phyloP scores from a whole-genome alignment of 1,140 invertebrate species.

The Lasioglossum baleicum region DNA sequence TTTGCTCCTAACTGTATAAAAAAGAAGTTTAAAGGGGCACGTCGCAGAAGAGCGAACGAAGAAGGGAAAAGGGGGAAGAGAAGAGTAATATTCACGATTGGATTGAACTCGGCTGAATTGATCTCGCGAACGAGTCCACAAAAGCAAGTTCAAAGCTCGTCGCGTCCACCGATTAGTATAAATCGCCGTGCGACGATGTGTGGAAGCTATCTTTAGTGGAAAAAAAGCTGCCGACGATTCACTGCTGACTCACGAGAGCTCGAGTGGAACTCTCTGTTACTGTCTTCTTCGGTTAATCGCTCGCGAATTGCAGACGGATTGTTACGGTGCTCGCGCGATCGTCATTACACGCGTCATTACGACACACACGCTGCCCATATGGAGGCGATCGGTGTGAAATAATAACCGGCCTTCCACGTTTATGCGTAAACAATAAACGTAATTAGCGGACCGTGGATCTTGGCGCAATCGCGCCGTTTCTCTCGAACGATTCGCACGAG shows the following conservation, averaged over 20 bases:
- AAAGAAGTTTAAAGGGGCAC: too few species aligned
- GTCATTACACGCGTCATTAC: background rate
- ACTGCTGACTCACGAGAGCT: constrained; percentile 55
- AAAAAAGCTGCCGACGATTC: constrained; percentile 43
- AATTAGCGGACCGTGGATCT: background rate
- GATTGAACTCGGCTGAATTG: background rate
- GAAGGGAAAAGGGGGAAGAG: background rate
- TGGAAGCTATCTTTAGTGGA: constrained; percentile 55
- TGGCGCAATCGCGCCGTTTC: background rate
- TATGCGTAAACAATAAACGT: background rate
- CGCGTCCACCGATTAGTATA: constrained; percentile 43
- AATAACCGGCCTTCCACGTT: background rate
- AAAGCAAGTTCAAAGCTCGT: constrained; percentile 8
- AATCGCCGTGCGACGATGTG: constrained; percentile 41
- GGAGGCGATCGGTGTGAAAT: background rate
- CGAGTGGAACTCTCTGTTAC: constrained; percentile 21
- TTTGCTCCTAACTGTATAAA: too few species aligned
- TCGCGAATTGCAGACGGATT: constrained; percentile 12
- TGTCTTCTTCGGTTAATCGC: constrained; percentile 31
- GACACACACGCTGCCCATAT: background rate
- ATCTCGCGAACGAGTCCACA: background rate
- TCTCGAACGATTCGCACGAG: too few species aligned
- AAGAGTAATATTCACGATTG: background rate
- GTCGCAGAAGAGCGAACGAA: background rate
- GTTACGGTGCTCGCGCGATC: background rate